Evolutionary conservation across 2,797 vertebrate genomes (phyloP), one percentile per base, ranked within the genome.

Genomic region (Steatocranus sp.): DNA sequence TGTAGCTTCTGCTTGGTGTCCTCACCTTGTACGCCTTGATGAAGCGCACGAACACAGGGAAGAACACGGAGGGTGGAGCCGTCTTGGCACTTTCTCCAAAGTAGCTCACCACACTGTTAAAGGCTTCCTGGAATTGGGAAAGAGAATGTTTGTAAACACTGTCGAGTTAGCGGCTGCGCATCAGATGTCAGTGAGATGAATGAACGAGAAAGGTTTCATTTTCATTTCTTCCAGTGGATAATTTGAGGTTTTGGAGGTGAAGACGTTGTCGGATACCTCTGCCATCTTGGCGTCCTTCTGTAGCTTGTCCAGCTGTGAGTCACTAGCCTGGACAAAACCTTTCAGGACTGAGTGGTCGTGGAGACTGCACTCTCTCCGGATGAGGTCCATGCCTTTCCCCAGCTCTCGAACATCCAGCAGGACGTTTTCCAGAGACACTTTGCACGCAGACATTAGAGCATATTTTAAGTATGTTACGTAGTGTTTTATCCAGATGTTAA

Each of bases 41-140:
- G 94, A 99, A 99, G 12, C 98, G 97, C 80, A 98, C 98, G 50
- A 99, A 99, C 81, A 99, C 98, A 0, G 98, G 98, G 96, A 99
- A 99, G 96, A 99, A 99, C 20, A 99, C 97, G 0, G 98, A 98
- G 3, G 98, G 98, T 3, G 98, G 98, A 34, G 97, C 98, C 1
- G 97, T 99, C 96, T 99, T 99, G 92, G 97, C 95, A 82, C 97
- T 99, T 95, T 99, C 98, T 0, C 98, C 98, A 0, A 99, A 99
- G 95, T 98, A 99, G 92, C 97, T 96, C 87, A 99, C 98, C 91
- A 99, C 98, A 2, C 97, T 97, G 94, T 97, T 98, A 90, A 98
- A 99, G 89, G 98, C 97, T 86, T 99, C 98, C 98, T 99, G 95
- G 80, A 92, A 91, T 81, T 30, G 78, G 86, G 79, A 83, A 80